Conservation (phyloP, 2,888 invertebrate genomes). For the Phymatocera aterrima region DNA sequence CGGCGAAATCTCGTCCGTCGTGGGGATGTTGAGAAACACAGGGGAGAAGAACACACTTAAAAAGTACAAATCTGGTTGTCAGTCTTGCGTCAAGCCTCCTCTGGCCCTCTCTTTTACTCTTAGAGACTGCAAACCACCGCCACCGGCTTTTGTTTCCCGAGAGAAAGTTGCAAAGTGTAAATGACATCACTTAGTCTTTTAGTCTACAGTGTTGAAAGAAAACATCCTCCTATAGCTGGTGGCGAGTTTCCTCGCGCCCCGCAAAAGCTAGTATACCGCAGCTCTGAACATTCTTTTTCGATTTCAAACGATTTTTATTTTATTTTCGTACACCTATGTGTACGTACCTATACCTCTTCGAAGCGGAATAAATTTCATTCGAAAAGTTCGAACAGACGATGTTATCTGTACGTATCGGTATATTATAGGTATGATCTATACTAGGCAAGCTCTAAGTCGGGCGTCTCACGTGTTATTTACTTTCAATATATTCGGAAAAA, state of each 20-base stretch:
- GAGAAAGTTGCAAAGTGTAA: constrained; percentile 60
- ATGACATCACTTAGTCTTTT: constrained; percentile 59
- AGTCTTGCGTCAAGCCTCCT: constrained; percentile 53
- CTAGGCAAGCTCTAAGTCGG: neutral
- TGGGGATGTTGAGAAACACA: constrained; percentile 49
- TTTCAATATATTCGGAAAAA: constrained; percentile 28
- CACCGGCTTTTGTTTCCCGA: constrained; percentile 53
- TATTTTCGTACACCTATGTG: too few relatives aligned
- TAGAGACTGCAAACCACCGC: constrained; percentile 50
- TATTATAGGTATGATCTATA: too few relatives aligned
- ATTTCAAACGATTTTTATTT: neutral
- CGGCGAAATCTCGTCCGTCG: constrained; percentile 61
- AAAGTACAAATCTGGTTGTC: constrained; percentile 66
- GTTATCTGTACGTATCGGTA: too few relatives aligned
- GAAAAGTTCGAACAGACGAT: neutral
- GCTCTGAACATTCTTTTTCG: neutral
- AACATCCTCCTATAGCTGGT: constrained; percentile 10
- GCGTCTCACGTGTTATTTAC: constrained; percentile 2
- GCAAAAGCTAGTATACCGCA: too few relatives aligned
- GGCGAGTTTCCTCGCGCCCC: neutral
- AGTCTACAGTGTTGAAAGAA: constrained; percentile 52
- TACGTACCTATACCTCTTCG: neutral
- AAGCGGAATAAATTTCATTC: neutral
- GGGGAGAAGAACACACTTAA: constrained; percentile 56
- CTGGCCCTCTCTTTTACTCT: constrained; percentile 47